Evolutionary conservation across 2,797 vertebrate genomes (phyloP).

Genomic region (Lacerta agilis): DNA sequence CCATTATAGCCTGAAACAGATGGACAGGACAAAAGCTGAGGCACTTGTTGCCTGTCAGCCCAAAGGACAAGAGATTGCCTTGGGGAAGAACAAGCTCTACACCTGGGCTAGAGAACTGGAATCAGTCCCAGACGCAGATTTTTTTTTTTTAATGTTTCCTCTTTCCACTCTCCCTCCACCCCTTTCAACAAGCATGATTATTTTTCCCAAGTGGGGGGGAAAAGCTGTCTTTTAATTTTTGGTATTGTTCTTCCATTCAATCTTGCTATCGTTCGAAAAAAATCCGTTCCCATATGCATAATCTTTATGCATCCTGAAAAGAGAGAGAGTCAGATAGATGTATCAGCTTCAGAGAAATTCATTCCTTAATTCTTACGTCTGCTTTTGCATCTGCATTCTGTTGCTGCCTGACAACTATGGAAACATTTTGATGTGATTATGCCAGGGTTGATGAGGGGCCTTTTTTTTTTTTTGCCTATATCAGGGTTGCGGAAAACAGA

Average conservation of each 20-base stretch:
- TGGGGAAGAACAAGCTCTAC: neutral
- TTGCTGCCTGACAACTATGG: constrained; percentile 22
- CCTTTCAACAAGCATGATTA: constrained; percentile 52
- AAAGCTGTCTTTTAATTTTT: neutral
- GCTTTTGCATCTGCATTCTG: constrained; percentile 21
- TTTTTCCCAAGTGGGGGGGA: neutral
- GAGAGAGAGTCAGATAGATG: neutral
- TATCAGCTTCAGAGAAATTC: neutral
- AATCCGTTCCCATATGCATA: constrained; percentile 32
- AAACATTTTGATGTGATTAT: constrained; percentile 7
- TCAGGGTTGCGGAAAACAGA: constrained; percentile 13
- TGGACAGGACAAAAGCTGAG: neutral
- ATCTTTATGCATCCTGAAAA: constrained; percentile 24
- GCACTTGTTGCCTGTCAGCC: constrained; percentile 9
- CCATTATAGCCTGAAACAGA: neutral
- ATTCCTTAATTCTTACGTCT: constrained; percentile 27
- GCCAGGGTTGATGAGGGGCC: neutral
- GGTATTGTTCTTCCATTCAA: neutral
- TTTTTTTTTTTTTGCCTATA: neutral
- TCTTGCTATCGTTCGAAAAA: constrained; percentile 16
- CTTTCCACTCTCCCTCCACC: neutral
- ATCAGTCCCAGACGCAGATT: neutral
- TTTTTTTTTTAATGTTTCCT: constrained; percentile 10
- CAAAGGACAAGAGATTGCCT: neutral
- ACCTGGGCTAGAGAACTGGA: constrained; percentile 21